Evolutionary conservation across 2,113 vertebrate species (phyloP).

Genomic region (Daphoenositta chrysoptera): DNA sequence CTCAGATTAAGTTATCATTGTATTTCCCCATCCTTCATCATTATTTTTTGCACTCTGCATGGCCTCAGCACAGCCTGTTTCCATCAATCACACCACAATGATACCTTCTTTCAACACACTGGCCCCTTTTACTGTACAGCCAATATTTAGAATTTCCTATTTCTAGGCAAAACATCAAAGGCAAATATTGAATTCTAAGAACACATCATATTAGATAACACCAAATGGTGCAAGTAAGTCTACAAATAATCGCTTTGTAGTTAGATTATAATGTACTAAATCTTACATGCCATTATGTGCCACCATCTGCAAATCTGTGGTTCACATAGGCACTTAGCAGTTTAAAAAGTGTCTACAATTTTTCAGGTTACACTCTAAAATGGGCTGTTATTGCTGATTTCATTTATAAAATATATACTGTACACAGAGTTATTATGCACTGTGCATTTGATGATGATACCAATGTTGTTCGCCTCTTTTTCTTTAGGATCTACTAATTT

Average conservation of each 20-base stretch:
- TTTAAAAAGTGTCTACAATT: neutral
- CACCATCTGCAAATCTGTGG: neutral
- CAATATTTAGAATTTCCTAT: neutral
- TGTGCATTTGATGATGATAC: neutral
- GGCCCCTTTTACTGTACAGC: neutral
- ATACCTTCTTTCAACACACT: neutral
- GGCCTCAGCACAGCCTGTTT: neutral
- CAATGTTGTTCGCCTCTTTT: neutral
- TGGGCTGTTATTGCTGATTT: neutral
- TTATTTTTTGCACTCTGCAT: neutral
- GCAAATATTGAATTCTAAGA: neutral
- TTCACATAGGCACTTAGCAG: neutral
- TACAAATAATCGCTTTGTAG: neutral
- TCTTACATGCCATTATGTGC: neutral
- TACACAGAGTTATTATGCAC: neutral
- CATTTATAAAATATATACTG: neutral
- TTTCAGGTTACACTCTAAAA: neutral
- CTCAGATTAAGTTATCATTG: constrained; percentile 15
- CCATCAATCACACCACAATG: neutral
- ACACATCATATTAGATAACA: neutral
- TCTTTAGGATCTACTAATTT: neutral
- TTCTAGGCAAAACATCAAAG: neutral
- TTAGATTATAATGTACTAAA: neutral
- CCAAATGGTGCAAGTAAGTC: neutral
- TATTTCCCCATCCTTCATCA: neutral